Evolutionary conservation across 2,888 invertebrate species (phyloP).

Genomic region (Podabrus alpinus): DNA sequence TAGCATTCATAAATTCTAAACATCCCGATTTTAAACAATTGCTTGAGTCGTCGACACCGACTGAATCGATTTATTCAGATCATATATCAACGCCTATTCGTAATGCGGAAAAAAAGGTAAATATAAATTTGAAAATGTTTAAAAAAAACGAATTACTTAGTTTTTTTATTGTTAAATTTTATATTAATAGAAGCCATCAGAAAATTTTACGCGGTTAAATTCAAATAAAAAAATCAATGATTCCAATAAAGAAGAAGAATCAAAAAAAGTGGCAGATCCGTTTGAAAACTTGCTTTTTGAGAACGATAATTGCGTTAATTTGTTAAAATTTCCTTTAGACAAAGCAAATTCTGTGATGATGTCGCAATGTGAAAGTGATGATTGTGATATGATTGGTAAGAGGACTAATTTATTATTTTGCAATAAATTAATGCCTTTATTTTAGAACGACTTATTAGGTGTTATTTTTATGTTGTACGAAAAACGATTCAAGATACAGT

Average conservation of each 20-base stretch:
- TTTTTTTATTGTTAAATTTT: background rate
- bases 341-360: constrained; percentile 75
- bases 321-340: constrained; percentile 80
- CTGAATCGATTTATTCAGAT: constrained; percentile 49
- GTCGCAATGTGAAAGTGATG: constrained; percentile 89
- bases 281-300: constrained; percentile 55
- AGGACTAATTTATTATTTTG: background rate
- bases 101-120: background rate
- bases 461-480: constrained; percentile 97
- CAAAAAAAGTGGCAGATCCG: constrained; percentile 42
- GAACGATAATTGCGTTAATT: constrained; percentile 74
- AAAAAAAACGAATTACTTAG: no score
- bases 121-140: background rate
- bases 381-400: constrained; percentile 96
- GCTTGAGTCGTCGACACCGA: constrained; percentile 56
- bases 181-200: background rate
- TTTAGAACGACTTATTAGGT: constrained; percentile 91
- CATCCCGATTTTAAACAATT: constrained; percentile 96
- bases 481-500: constrained; percentile 99
- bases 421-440: background rate
- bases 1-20: constrained; percentile 99
- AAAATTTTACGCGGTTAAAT: background rate
- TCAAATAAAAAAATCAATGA: constrained; percentile 50
- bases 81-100: constrained; percentile 49
- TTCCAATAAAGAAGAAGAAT: constrained; percentile 36